A percentile compares a stretch with the other conserved stretches of the same genome.
These are phyloP conservation scores for Pammene aurita DNA, from an alignment of 2,888 invertebrate species.

Conservation along the genomic window DNA sequence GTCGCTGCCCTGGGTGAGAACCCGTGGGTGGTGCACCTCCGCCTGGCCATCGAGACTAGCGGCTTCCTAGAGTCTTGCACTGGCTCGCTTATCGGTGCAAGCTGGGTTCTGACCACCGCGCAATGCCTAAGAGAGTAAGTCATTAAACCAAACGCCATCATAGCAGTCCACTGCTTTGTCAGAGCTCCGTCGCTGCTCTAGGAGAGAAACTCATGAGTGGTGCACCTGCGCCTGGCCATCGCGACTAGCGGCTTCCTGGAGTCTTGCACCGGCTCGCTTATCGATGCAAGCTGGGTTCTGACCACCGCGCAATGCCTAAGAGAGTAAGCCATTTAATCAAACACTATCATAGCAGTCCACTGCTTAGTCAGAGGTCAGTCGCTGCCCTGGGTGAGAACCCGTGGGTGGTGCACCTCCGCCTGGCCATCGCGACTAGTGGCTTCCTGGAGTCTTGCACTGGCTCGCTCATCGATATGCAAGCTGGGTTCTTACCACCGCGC, in stretches of 20 bases:
- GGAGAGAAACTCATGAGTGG: too few species aligned
- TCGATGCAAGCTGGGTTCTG: constrained; percentile 58
- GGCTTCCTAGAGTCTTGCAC: constrained; percentile 56
- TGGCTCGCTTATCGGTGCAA: constrained; percentile 58
- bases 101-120: constrained; percentile 62
- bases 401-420: constrained; percentile 67
- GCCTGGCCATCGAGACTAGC: constrained; percentile 56
- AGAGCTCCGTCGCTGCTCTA: too few species aligned
- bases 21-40: constrained; percentile 69
- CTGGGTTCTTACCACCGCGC: constrained; percentile 62
- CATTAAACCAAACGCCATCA: too few species aligned
- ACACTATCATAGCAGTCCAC: too few species aligned
- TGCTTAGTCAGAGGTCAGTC: too few species aligned
- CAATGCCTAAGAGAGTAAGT: constrained; percentile 54
- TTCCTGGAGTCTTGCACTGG: constrained; percentile 58
- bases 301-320: constrained; percentile 54
- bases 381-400: constrained; percentile 54
- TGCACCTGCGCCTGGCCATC: constrained; percentile 63
- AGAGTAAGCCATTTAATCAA: constrained; percentile 47
- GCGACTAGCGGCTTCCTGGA: constrained; percentile 54
- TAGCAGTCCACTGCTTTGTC: too few species aligned
- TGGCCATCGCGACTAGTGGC: constrained; percentile 57
- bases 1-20: constrained; percentile 56
- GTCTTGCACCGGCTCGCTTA: constrained; percentile 61
- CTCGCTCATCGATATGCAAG: constrained; percentile 54